Evolutionary conservation across 2,113 vertebrate species (phyloP), one percentile per base, ranked within the genome.

Genomic region (Hippoglossus stenolepis): DNA sequence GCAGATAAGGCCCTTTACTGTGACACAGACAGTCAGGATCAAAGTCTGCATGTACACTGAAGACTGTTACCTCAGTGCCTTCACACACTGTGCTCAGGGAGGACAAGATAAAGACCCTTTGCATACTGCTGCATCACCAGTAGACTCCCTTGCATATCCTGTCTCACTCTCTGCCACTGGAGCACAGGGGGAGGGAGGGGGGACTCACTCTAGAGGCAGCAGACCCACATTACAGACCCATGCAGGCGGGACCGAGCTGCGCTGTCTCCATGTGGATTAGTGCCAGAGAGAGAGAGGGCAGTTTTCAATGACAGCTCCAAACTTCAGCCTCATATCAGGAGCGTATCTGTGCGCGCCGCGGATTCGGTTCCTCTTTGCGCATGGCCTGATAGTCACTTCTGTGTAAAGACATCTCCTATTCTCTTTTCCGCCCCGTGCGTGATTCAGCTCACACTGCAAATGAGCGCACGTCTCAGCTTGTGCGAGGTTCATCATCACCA

Each of bases 51-150:
- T 31, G 64, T 8, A 20, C 6, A 68, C 59, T 67, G 43, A 24
- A 31, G 43, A 53, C 58, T 75, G 65, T 73, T 70, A 43, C 61
- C 66, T 78, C 75, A 21, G 57, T 53, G 28, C 54, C 60, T 65
- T 31, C 66, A 62, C 47, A 54, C 23, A 51, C 77, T 54, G 40
- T 20, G 4, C 60, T 21, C 24, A 49, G 24, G 24, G 31, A 45
- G 61, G 2, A 6, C 18, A 38, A 76, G 72, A 84, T 66, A 81
- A 66, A 84, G 26, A 61, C 17, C 72, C 92, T 92, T 9, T 90
- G 85, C 87, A 86, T 90, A 72, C 14, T 81, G 84, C 87, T 82
- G 76, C 84, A 90, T 90, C 90, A 84, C 70, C 85, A 75, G 24
- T 3, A 8, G 61, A 10, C 65, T 8, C 40, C 45, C 91, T 91